Evolutionary conservation across 2,797 vertebrate species (phyloP), one percentile per base, ranked within the genome.

Genomic region (Galagoides demidoff): DNA sequence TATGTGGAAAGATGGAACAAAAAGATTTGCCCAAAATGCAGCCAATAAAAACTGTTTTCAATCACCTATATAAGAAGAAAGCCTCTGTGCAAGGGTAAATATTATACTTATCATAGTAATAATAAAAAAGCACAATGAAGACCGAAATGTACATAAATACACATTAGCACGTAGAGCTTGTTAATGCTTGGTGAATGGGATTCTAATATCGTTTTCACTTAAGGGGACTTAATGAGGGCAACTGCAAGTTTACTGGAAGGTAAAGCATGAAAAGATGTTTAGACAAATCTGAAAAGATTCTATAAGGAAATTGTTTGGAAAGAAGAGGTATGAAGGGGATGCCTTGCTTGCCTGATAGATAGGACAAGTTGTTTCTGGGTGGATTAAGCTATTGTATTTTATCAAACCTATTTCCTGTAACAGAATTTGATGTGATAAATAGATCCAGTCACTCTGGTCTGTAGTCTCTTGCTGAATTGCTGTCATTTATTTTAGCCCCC

Each of bases 371-470:
- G 23, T 45, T 84, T 89, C 88, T 61, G 37, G 68, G 77, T 57
- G 22, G 76, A 71, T 87, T 91, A 92, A 94, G 95, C 87, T 91
- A 93, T 19, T 90, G 97, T 73, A 49, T 95, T 95, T 95, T 87
- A 94, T 95, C 94, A 78, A 77, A 49, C 66, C 74, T 89, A 49
- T 95, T 95, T 96, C 94, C 96, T 82, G 3, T 73, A 95, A 64
- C 89, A 84, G 86, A 95, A 87, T 71, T 93, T 86, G 74, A 55
- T 78, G 81, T 95, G 97, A 97, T 79, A 82, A 92, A 96, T 96
- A 94, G 94, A 89, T 92, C 79, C 37, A 68, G 92, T 92, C 76
- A 83, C 79, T 77, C 89, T 96, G 94, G 95, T 97, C 96, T 97
- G 89, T 70, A 91, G 90, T 92, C 94, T 74, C 79, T 95, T 81